Evolutionary conservation across 2,113 vertebrate species (phyloP), one percentile per base, ranked within the genome.

Genomic region (Miniopterus natalensis): DNA sequence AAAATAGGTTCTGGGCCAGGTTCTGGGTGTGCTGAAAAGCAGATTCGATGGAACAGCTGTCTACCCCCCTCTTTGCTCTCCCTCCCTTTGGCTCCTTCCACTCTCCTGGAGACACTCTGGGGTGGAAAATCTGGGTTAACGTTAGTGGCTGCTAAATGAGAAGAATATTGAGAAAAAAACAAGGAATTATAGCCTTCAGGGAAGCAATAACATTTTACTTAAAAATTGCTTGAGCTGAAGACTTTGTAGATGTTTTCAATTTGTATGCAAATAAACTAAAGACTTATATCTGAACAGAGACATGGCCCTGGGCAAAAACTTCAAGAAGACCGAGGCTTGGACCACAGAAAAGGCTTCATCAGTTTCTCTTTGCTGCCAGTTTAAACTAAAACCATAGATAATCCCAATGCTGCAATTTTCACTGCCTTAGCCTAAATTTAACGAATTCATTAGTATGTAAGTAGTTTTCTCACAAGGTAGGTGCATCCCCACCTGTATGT

Each of bases 221-320:
- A 95, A 95, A 97, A 96, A 92, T 83, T 96, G 94, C 74, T 95
- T 96, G 73, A 88, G 71, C 8, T 42, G 57, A 63, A 95, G 92
- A 92, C 51, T 78, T 77, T 49, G 63, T 83, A 94, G 92, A 85
- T 23, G 27, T 89, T 95, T 90, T 95, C 89, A 86, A 95, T 96
- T 94, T 96, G 92, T 96, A 97, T 98, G 95, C 95, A 97, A 95
- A 97, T 97, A 95, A 94, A 84, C 63, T 20, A 13, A 81, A 91
- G 83, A 61, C 21, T 61, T 55, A 13, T 42, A 68, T 84, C 27
- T 8, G 57, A 94, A 68, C 40, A 1, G 63, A 95, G 96, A 88
- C 42, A 51, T 42, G 20, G 81, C 95, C 84, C 36, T n/a, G 31
- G 78, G 81, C 94, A 90, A 93, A 92, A 65, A 21, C 90, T 93